Evolutionary conservation across 1,140 invertebrate genomes (phyloP), one percentile per base, ranked within the genome.

Genomic region (Orius insidiosus): DNA sequence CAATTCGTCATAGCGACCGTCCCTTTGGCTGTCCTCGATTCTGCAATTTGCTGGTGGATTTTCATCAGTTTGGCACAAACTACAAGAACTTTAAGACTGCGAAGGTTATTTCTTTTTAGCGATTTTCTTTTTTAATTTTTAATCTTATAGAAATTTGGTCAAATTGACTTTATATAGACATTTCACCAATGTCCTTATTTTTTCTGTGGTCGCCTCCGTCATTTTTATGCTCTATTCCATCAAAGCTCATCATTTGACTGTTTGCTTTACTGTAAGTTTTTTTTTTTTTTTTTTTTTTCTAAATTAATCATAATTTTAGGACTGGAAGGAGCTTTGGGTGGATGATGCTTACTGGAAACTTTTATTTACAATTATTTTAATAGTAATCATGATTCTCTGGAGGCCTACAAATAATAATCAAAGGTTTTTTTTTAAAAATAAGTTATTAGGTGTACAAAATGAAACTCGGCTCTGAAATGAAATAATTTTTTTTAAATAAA

Each of bases 271-370:
- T 36, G 80, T 83, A 67, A 51, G 49, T 51, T 45, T 19, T 10
- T 5, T 10, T 15, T 45, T 45, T 10, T 37, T 45, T n/a, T 46
- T 40, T 7, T 41, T 41, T 15, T n/a, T 15, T 5, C 5, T 13
- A 36, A 15, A 36, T 13, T 36, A 13, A 36, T 3, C 3, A 3
- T 4, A 36, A 55, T 63, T 59, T 50, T 59, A 81, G 74, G 79
- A 88, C 48, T 94, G 88, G 89, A 83, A 82, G 58, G 78, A 89
- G 60, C 66, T 93, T 45, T 90, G 85, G 85, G 60, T 94, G 48
- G 87, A 95, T 63, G 85, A 89, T 49, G 89, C 85, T 2, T 94
- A 85, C 62, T 95, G 90, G 90, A 87, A 90, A 62, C 71, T 94
- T 14, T 64, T 93, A 13, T 95, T 95, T 62, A 87, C 82, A 13